Conservation (phyloP, 1,140 invertebrate genomes). For the Colletes latitarsis region DNA sequence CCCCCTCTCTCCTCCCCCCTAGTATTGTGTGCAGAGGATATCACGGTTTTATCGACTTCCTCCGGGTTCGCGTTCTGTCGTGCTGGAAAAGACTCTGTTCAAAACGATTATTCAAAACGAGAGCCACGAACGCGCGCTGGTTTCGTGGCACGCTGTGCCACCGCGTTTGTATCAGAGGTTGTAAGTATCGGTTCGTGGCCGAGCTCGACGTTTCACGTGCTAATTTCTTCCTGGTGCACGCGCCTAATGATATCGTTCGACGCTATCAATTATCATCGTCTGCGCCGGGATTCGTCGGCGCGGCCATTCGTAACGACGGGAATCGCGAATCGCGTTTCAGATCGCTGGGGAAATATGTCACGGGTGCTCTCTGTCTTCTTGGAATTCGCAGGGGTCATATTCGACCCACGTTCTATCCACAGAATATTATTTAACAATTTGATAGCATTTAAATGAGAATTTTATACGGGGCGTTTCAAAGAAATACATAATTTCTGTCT, state of each 20-base stretch:
- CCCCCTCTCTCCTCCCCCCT: background rate
- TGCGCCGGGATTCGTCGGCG: no score
- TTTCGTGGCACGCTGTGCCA: background rate
- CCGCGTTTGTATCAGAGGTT: no score
- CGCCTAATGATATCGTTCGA: slow-evolving; percentile 16
- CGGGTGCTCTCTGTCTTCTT: no score
- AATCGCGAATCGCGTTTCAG: no score
- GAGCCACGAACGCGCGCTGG: background rate
- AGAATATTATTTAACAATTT: no score
- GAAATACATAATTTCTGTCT: no score
- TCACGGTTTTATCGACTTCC: slow-evolving; percentile 29
- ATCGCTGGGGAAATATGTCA: no score
- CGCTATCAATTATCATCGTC: slow-evolving; percentile 15
- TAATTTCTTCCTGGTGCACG: slow-evolving; percentile 28
- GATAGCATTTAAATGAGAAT: no score
- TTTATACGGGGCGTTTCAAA: no score
- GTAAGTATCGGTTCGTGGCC: background rate
- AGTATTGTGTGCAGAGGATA: slow-evolving; percentile 16
- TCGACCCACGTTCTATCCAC: no score
- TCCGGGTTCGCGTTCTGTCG: background rate
- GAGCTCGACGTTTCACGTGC: background rate
- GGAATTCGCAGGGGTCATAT: no score
- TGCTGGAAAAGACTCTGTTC: background rate
- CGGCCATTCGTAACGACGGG: no score
- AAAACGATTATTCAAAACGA: slow-evolving; percentile 15